Percentiles rank a stretch among this genome's conserved stretches.
phyloP scores from a whole-genome alignment of 2,888 invertebrate species.

The Autographa pulchrina region DNA sequence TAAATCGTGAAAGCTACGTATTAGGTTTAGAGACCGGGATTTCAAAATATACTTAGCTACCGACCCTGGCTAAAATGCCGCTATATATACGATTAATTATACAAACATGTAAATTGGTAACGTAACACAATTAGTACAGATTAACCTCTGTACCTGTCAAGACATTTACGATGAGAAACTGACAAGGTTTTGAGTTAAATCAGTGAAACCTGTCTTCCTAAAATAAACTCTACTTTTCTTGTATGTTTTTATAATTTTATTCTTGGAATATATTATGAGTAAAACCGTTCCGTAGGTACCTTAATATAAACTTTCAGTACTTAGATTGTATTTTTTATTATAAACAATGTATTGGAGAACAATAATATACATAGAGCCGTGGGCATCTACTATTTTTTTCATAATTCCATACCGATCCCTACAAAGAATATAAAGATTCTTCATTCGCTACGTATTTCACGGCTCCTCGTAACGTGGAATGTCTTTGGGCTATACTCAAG shows the following conservation, averaged over 20 bases:
- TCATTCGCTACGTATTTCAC: background rate
- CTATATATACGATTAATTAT: slow-evolving; percentile 17
- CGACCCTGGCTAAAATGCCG: background rate
- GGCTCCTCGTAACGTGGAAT: background rate
- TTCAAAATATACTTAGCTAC: background rate
- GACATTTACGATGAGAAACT: slow-evolving; percentile 16
- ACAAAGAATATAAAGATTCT: background rate
- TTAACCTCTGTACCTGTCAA: slow-evolving; percentile 7
- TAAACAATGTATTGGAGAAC: no score
- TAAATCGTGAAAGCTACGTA: background rate
- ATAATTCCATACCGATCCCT: no score
- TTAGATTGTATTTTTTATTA: no score
- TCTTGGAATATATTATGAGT: no score
- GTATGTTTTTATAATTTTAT: no score
- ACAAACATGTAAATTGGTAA: slow-evolving; percentile 30
- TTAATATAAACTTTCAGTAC: no score
- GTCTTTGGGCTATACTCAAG: slow-evolving; percentile 4
- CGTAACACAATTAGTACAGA: slow-evolving; percentile 25
- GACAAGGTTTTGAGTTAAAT: background rate
- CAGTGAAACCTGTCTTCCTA: no score
- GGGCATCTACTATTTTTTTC: background rate
- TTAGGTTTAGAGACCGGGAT: background rate
- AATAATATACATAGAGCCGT: no score
- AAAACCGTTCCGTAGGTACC: no score
- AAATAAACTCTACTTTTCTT: no score